phyloP scores from a whole-genome alignment of 2,113 vertebrate species.

The Oncorhynchus gorbuscha region DNA sequence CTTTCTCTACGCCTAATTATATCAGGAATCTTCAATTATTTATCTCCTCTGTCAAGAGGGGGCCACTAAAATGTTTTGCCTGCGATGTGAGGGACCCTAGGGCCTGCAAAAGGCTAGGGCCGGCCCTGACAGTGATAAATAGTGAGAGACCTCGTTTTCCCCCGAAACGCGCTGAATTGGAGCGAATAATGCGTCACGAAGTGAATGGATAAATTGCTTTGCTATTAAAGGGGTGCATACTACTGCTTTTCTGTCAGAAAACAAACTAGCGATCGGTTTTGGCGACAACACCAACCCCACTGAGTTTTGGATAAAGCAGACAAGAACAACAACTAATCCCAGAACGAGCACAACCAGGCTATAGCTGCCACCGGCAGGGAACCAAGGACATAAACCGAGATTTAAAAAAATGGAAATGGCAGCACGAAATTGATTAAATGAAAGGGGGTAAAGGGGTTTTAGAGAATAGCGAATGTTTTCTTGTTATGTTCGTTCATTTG shows the following conservation, averaged over 20 bases:
- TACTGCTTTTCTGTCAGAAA: slow-evolving; percentile 34
- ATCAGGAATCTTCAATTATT: no score
- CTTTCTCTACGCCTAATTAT: no score
- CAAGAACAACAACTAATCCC: slow-evolving; percentile 61
- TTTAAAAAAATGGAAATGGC: slow-evolving; percentile 36
- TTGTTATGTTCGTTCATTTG: slow-evolving; percentile 57
- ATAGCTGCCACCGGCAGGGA: slow-evolving; percentile 22
- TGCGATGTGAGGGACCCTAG: no score
- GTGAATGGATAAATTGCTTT: slow-evolving; percentile 14
- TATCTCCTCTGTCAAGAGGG: no score
- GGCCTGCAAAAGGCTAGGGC: no score
- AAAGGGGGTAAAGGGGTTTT: slow-evolving; percentile 41
- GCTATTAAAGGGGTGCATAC: slow-evolving; percentile 31
- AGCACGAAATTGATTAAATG: no score
- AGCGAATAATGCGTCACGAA: slow-evolving; percentile 6
- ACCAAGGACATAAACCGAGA: slow-evolving; percentile 27
- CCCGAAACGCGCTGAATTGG: slow-evolving; percentile 15
- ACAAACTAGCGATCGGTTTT: slow-evolving; percentile 12
- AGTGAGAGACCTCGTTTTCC: not conserved
- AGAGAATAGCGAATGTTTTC: slow-evolving; percentile 39
- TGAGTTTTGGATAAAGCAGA: slow-evolving; percentile 45
- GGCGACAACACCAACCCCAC: slow-evolving; percentile 19
- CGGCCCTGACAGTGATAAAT: not conserved
- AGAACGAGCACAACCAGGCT: slow-evolving; percentile 27
- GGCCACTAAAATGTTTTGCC: no score